These are phyloP conservation scores for Drosophila murphyi DNA, from an alignment of 1,140 invertebrate species.

Conservation along the genomic window DNA sequence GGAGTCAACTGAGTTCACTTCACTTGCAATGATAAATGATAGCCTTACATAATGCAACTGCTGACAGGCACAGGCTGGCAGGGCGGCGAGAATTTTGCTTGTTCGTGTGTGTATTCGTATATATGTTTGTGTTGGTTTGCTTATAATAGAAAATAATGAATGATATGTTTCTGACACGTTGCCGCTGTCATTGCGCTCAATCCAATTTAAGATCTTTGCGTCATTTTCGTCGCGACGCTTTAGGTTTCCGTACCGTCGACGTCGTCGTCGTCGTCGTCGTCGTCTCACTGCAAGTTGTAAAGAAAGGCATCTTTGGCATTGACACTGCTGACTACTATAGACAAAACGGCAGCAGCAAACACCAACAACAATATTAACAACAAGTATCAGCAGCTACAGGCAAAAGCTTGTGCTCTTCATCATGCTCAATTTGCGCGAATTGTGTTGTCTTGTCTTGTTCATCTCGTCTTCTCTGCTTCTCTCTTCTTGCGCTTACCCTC, in stretches of 20 bases:
- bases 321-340: constrained; percentile 58
- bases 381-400: constrained; percentile 13
- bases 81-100: not conserved
- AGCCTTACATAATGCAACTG: constrained; percentile 77
- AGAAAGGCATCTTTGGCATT: constrained; percentile 72
- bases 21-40: constrained; percentile 83
- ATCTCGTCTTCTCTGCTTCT: constrained; percentile 20
- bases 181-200: constrained; percentile 71
- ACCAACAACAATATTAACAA: constrained; percentile 18
- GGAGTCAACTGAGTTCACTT: constrained; percentile 79
- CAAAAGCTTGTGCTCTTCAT: constrained; percentile 66
- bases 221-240: constrained; percentile 49
- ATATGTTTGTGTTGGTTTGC: constrained; percentile 35
- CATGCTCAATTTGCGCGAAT: constrained; percentile 82
- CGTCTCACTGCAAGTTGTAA: constrained; percentile 49
- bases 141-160: constrained; percentile 84
- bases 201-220: constrained; percentile 68
- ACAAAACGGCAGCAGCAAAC: constrained; percentile 22
- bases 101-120: not conserved
- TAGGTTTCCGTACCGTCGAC: constrained; percentile 50
- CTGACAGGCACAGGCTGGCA: constrained; percentile 60
- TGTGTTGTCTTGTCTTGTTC: constrained; percentile 79
- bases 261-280: not conserved
- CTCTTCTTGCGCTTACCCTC: not conserved
- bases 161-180: constrained; percentile 83